Conservation (phyloP, 2,888 invertebrate species). For the Ichneumoninae sp. region DNA sequence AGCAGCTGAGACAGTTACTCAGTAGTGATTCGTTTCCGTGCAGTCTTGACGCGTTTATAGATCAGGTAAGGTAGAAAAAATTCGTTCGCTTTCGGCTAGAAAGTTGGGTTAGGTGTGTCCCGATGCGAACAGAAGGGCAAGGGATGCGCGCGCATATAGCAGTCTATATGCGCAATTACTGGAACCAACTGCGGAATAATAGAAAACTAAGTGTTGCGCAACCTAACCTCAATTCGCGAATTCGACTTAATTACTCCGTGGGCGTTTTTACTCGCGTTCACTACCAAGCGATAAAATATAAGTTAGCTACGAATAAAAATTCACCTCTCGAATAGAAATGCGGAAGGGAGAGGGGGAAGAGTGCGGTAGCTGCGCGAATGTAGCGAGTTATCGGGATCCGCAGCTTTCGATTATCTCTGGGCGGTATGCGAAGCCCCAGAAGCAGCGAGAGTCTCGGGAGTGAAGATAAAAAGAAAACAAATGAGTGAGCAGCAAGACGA, state of each 20-base stretch:
- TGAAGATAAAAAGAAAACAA: neutral
- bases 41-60: no score
- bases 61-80: no score
- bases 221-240: neutral
- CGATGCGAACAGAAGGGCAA: no score
- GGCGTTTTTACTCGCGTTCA: neutral
- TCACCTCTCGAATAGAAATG: neutral
- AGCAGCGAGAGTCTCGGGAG: slow-evolving; percentile 36
- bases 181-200: neutral
- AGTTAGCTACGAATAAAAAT: neutral
- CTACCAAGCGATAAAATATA: neutral
- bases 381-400: slow-evolving; percentile 32
- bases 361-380: slow-evolving; percentile 29
- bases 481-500: slow-evolving; percentile 24
- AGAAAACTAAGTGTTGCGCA: neutral
- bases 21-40: no score
- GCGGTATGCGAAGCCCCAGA: slow-evolving; percentile 28
- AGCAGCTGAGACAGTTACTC: no score
- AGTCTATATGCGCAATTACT: no score
- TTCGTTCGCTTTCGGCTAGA: no score
- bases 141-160: no score
- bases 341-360: slow-evolving; percentile 18
- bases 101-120: no score
- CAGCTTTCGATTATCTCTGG: slow-evolving; percentile 37
- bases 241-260: neutral